Evolutionary conservation across 2,888 invertebrate species (phyloP), one percentile per base, ranked within the genome.

Genomic region (Clanis bilineata): DNA sequence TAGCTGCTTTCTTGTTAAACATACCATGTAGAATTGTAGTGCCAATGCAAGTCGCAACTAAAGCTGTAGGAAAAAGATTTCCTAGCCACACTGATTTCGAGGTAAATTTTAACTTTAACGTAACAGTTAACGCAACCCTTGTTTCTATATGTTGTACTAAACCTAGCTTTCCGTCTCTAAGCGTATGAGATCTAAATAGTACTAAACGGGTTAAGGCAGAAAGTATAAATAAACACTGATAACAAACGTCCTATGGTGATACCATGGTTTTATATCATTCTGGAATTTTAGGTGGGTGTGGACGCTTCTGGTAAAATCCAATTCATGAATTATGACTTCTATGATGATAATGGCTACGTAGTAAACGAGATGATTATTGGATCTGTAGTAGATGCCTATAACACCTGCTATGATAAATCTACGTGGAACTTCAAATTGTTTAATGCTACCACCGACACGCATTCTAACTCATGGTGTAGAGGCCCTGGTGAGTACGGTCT

Each of bases 281-380:
- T n/a, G n/a, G n/a, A n/a, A 21, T 63, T 67, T 32, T 57, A 69
- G 86, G 73, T 82, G 7, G 79, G 68, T 0, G 76, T 85, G 0
- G 79, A 91, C 66, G 79, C 82, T 15, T 64, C 79, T 0, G 94
- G 94, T 7, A 81, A 80, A 36, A 91, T 94, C 41, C 92, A 93
- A 60, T 90, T 91, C 61, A 62, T 95, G 12, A 87, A 93, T 61
- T 82, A 87, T 12, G 76, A 81, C 3, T 66, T 92, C 0, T 92
- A 89, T 62, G 81, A 84, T 68, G 93, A 94, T 66, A 81, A 88
- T 66, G 94, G 94, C 0, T 83, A 78, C 54, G 69, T 72, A 1
- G 62, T 73, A 0, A 88, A 80, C 12, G 87, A 86, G 59, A 64
- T 64, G 0, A 58, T 83, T 0, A 60, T 62, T 12, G 0, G 38